Base-by-base conservation (phyloP, 2,797 vertebrate genomes). In the Glossophaga mutica region DNA sequence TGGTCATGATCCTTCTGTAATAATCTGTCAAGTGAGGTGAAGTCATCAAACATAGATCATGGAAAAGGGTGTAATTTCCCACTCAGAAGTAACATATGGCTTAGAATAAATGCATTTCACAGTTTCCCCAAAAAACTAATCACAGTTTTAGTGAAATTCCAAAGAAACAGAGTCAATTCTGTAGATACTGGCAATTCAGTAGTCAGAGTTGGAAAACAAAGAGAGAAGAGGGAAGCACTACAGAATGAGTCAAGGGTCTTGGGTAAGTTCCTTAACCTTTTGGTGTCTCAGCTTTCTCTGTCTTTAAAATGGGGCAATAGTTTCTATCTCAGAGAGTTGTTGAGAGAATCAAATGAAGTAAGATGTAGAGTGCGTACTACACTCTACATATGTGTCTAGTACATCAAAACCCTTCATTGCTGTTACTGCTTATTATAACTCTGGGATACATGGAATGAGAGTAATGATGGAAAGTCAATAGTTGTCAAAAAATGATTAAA, bases 401-500 rank as follows among this genome's bases (percentile, higher is more conserved):
- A 52, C 22, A 48, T 85, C 42, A 73, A 88, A 87, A 32, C n/a
- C 37, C 42, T 85, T 22, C 21, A 26, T 67, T 84, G 68, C 1
- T 59, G 44, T 87, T 67, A 50, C 67, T 37, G 1, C 39, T 57
- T 85, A 46, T 48, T 85, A 22, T 50, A 78, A 81, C 52, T 88
- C 65, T 86, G 67, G 59, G 76, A 26, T 73, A 19, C 22, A 16
- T 46, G 34, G 32, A 48, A 57, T 77, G 59, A 57, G n/a, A 52
- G 16, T 16, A 78, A 87, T 55, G 37, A 78, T 50, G 52, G 59
- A 42, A 42, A 52, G 70, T 79, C 57, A 79, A 70, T 37, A 90
- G 42, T 87, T 90, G 92, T 93, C 71, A 44, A 87, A 91, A 65
- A 90, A 48, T 93, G 92, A 89, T 18, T 84, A 46, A 83, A 84